Conservation (phyloP, 2,113 vertebrate genomes). For the Onychorhynchus coronatus region DNA sequence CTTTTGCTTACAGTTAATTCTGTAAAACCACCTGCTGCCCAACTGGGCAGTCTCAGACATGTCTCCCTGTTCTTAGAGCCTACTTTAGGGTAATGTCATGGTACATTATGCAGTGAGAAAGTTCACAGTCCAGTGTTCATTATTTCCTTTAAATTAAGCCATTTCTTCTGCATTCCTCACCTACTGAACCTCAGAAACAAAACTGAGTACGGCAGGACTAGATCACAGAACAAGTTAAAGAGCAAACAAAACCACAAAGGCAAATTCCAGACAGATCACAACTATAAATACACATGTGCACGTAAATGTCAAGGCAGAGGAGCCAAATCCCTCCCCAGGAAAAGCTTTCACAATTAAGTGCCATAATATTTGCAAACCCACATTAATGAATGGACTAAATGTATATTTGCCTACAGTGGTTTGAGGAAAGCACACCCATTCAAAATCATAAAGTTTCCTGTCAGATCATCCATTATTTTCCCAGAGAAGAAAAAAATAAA, state of each 20-base stretch:
- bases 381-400: background rate
- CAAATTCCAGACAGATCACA: constrained; percentile 75
- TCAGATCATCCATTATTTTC: background rate
- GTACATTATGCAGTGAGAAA: background rate
- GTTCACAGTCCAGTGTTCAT: background rate
- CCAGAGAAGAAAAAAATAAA: background rate
- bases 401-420: background rate
- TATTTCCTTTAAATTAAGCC: background rate
- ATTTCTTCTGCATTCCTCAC: background rate
- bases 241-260: constrained; percentile 69
- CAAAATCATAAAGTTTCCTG: background rate
- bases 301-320: constrained; percentile 65
- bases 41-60: background rate
- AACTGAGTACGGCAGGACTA: constrained; percentile 22
- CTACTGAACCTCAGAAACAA: background rate
- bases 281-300: constrained; percentile 69
- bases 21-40: background rate
- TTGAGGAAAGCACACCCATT: background rate
- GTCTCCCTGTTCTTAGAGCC: background rate
- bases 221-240: constrained; percentile 53
- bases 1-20: background rate
- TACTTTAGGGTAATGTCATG: background rate
- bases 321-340: constrained; percentile 54
- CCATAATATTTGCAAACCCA: background rate
- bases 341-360: constrained; percentile 30